Percentiles rank a stretch among this genome's conserved stretches.
phyloP scores from a whole-genome alignment of 1,140 invertebrate genomes.

The Drosophila tsacasi region DNA sequence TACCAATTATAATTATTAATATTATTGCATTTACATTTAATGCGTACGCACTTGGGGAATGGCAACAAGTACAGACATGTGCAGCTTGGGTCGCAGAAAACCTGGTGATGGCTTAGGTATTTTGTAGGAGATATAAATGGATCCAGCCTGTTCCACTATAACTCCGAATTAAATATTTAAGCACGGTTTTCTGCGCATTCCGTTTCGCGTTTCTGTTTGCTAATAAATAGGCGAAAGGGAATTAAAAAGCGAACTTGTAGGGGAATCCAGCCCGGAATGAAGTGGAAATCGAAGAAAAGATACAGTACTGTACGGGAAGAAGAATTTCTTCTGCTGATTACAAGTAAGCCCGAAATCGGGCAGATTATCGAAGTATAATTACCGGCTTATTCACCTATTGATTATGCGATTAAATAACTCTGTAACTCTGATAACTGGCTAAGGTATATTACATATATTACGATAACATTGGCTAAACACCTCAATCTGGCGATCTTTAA shows the following conservation, averaged over 20 bases:
- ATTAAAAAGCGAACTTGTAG: background rate
- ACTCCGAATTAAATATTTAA: background rate
- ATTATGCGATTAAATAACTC: constrained; percentile 26
- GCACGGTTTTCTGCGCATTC: background rate
- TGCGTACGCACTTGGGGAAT: no score
- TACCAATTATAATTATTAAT: background rate
- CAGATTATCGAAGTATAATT: background rate
- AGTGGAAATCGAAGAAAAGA: background rate
- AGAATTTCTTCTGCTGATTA: background rate
- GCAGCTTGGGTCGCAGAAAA: background rate
- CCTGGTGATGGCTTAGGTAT: background rate
- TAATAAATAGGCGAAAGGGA: background rate
- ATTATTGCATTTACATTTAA: background rate
- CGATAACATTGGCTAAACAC: constrained; percentile 14
- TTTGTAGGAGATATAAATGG: background rate
- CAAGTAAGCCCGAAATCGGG: background rate
- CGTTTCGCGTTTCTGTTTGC: background rate
- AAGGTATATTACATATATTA: constrained; percentile 7
- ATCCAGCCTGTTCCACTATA: constrained; percentile 4
- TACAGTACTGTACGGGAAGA: background rate
- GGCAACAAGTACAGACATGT: background rate
- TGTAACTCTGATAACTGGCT: constrained; percentile 8
- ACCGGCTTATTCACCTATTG: background rate
- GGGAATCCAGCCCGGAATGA: background rate
- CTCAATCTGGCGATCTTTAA: constrained; percentile 4